Percentiles rank a stretch among this genome's conserved stretches.
Evolutionary conservation across 2,113 vertebrate genomes (phyloP).

Genomic region (Entomyzon cyanotis): DNA sequence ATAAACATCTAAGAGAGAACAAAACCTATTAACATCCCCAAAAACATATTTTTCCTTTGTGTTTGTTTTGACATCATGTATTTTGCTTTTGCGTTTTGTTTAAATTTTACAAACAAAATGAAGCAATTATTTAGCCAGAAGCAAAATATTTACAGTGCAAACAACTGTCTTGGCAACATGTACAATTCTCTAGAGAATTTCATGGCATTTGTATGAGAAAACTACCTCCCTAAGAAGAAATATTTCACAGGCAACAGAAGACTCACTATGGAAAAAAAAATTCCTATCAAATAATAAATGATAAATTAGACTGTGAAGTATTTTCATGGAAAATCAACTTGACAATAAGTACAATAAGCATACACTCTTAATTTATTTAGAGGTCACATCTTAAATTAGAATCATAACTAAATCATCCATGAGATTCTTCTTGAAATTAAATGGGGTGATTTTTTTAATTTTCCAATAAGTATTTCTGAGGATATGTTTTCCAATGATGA

Average conservation of each 20-base stretch:
- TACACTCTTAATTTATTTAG: not conserved
- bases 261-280: not conserved
- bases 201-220: not conserved
- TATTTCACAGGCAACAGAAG: not conserved
- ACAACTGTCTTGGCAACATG: not conserved
- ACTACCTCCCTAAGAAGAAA: not conserved
- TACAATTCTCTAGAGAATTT: not conserved
- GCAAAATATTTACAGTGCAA: slow-evolving; percentile 10
- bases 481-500: not conserved
- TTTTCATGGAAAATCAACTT: not conserved
- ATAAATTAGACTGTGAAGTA: not conserved
- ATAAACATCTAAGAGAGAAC: not conserved
- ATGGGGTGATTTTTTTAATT: not conserved
- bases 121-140: not conserved
- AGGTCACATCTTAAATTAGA: not conserved
- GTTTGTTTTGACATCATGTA: not conserved
- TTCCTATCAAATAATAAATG: not conserved
- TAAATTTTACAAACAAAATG: not conserved
- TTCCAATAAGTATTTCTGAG: not conserved
- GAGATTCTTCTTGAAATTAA: not conserved
- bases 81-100: not conserved
- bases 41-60: not conserved
- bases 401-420: not conserved
- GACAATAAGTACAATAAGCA: not conserved
- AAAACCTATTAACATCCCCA: not conserved